Evolutionary conservation across 2,113 vertebrate species (phyloP), one percentile per base, ranked within the genome.

Genomic region (Talpa occidentalis): DNA sequence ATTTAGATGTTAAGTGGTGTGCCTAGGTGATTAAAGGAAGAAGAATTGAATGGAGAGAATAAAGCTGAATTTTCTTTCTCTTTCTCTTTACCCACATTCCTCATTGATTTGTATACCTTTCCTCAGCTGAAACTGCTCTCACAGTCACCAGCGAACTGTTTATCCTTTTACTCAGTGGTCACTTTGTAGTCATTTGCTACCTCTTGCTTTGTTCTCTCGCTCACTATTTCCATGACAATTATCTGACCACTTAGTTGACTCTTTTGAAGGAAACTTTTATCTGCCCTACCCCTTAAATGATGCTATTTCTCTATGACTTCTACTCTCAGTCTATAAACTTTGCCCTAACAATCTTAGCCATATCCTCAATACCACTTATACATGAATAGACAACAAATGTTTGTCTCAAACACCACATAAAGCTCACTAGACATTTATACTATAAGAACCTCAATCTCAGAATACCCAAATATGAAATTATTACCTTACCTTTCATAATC

Each of bases 201-300:
- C 32, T 66, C 56, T 88, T 67, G 11, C 67, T 44, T 88, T 66
- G 84, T 17, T 81, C 6, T 30, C 22, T 74, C 35, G 22, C 54
- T 88, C 66, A 5, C 72, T n/a, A 56, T 88, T 88, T 80, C 56
- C 59, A 21, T 93, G 84, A 82, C 26, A 67, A 37, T 64, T 93
- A 52, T 81, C 67, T 88, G 67, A 91, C 42, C 28, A 42, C 6
- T 76, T 54, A 42, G 28, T 83, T 80, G n/a, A 42, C 32, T 70
- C 64, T 44, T 67, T 49, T 70, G 73, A 72, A 80, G 42, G 54
- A 80, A 62, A 60, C n/a, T 17, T 10, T 54, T 91, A 21, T 87
- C 37, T 87, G 40, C 35, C 56, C 42, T 21, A 69, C 42, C 8
- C 24, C 59, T 47, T 83, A 93, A 60, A 62, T 32, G 14, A 52